Conservation (phyloP, 2,113 vertebrate genomes). For the Psittacula cyanocephala region DNA sequence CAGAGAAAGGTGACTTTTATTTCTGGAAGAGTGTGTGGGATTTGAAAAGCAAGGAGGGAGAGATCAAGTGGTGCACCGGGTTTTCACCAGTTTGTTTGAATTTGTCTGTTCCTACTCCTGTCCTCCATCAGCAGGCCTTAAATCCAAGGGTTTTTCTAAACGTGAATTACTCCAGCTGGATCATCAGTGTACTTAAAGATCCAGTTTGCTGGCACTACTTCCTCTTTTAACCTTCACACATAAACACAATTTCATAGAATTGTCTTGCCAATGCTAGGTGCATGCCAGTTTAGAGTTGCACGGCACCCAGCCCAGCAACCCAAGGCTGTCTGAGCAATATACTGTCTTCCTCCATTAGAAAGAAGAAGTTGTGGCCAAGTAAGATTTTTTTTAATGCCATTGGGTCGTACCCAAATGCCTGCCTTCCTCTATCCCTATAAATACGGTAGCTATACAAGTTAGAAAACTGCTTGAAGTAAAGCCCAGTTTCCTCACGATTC, state of each 20-base stretch:
- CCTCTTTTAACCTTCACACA: neutral
- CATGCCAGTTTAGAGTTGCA: neutral
- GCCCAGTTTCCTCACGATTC: neutral
- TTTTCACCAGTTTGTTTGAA: neutral
- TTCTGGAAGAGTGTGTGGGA: neutral
- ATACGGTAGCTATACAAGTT: neutral
- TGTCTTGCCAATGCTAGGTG: neutral
- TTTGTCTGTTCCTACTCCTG: neutral
- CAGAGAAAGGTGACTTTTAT: neutral
- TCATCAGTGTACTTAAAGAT: neutral
- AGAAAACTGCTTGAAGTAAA: neutral
- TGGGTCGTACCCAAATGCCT: neutral
- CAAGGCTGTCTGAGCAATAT: neutral
- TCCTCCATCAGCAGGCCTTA: neutral
- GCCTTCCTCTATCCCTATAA: neutral
- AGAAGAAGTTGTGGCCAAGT: neutral
- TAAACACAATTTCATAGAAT: neutral
- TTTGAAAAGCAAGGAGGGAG: neutral
- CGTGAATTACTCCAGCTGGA: neutral
- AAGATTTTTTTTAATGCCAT: neutral
- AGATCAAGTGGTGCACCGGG: neutral
- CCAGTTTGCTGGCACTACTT: neutral
- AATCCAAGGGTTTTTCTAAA: neutral
- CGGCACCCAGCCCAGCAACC: neutral
- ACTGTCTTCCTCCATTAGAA: neutral